phyloP scores from a whole-genome alignment of 2,888 invertebrate genomes.

The Theretra japonica region DNA sequence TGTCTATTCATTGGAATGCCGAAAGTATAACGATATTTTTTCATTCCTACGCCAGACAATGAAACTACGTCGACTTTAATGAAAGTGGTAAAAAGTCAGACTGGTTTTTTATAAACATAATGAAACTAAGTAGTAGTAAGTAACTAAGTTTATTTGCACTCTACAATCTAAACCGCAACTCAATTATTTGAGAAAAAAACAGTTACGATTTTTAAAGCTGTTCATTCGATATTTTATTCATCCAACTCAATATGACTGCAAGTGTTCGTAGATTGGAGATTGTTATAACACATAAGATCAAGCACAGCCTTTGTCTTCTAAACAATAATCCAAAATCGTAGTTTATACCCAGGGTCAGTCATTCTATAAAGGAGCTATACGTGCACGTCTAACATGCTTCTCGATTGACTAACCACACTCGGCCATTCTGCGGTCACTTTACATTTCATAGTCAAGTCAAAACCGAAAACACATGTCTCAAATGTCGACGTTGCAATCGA shows the following conservation, averaged over 20 bases:
- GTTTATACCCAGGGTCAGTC: constrained; percentile 24
- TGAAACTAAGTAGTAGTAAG: no score
- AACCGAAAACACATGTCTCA: not conserved
- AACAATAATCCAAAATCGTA: not conserved
- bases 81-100: not conserved
- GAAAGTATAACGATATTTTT: not conserved
- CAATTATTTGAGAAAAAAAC: no score
- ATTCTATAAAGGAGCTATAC: constrained; percentile 16
- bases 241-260: not conserved
- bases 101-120: not conserved
- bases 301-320: not conserved
- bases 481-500: not conserved
- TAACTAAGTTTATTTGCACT: not conserved
- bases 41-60: not conserved
- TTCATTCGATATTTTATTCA: no score
- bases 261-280: not conserved
- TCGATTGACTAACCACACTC: constrained; percentile 42
- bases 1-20: no score
- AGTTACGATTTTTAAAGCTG: no score
- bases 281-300: not conserved
- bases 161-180: no score
- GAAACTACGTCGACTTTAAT: not conserved
- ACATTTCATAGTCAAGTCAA: not conserved
- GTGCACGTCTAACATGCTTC: constrained; percentile 28
- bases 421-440: constrained; percentile 49